These are phyloP conservation scores for Chymomyza procnemis DNA, from an alignment of 2,888 invertebrate genomes.

Conservation along the genomic window DNA sequence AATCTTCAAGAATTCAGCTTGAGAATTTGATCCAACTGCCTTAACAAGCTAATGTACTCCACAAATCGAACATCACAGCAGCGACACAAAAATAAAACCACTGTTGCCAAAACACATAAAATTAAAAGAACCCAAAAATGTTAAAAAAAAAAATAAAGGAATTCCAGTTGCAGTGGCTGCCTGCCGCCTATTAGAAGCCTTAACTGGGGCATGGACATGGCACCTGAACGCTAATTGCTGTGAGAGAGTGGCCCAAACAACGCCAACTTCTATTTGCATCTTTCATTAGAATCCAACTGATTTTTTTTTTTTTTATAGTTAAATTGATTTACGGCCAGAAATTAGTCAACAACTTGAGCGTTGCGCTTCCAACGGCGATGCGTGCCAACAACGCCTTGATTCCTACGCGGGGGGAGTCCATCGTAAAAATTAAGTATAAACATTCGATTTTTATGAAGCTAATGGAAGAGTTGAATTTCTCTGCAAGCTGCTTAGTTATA, in stretches of 20 bases:
- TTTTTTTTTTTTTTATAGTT: constrained; percentile 49
- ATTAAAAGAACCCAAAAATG: background rate
- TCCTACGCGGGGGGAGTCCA: background rate
- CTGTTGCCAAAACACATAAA: background rate
- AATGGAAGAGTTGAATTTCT: constrained; percentile 51
- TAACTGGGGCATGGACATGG: constrained; percentile 1
- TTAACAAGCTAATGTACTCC: background rate
- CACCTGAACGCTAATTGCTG: constrained; percentile 48
- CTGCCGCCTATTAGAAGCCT: background rate
- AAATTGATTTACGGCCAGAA: constrained; percentile 67
- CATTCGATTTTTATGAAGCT: constrained; percentile 70
- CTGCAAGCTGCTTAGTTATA: constrained; percentile 58
- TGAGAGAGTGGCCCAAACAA: constrained; percentile 40
- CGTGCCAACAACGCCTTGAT: background rate
- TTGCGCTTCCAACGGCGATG: constrained; percentile 63
- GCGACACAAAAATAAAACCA: background rate
- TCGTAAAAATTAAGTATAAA: constrained; percentile 61
- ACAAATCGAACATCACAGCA: constrained; percentile 16
- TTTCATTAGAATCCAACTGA: constrained; percentile 42
- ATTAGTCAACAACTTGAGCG: constrained; percentile 66
- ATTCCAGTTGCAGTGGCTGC: background rate
- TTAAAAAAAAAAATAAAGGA: constrained; percentile 3
- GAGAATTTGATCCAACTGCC: background rate
- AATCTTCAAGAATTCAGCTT: background rate
- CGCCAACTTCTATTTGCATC: constrained; percentile 38